phyloP scores from a whole-genome alignment of 2,113 vertebrate genomes.

The Hippolais icterina region DNA sequence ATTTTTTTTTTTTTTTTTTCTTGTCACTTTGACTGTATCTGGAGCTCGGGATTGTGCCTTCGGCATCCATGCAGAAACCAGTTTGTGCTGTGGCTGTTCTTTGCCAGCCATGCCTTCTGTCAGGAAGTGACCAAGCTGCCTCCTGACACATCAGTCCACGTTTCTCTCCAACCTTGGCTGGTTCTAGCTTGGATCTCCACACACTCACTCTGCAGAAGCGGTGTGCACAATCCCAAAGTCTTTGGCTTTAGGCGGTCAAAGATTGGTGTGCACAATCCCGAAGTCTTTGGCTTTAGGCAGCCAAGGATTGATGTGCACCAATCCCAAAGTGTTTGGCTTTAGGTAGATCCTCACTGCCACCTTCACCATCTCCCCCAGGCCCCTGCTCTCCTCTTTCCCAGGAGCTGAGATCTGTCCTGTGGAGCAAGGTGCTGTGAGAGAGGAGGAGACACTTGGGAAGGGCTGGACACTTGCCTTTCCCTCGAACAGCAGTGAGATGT shows the following conservation, averaged over 20 bases:
- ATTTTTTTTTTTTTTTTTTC: too few relatives aligned
- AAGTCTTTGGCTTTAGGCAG: background rate
- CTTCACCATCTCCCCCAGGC: background rate
- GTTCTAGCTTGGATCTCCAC: background rate
- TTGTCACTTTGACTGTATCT: background rate
- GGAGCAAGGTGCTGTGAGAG: background rate
- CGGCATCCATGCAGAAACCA: background rate
- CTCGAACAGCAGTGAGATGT: background rate
- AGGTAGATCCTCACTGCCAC: background rate
- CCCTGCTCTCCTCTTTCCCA: background rate
- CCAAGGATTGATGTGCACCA: too few relatives aligned
- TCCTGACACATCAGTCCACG: fast-evolving
- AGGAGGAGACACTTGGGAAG: background rate
- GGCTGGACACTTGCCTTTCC: background rate
- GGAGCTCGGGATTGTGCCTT: background rate
- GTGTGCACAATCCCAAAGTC: background rate
- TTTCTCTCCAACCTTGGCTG: background rate
- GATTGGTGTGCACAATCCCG: too few relatives aligned
- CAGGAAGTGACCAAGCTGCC: background rate
- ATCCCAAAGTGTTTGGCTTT: too few relatives aligned
- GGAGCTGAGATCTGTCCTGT: background rate
- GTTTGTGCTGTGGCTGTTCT: background rate
- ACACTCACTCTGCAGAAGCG: background rate
- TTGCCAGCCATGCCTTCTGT: background rate
- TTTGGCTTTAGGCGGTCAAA: background rate